These are phyloP conservation scores for Rhingia campestris DNA, from an alignment of 2,888 invertebrate genomes.

Conservation along the genomic window DNA sequence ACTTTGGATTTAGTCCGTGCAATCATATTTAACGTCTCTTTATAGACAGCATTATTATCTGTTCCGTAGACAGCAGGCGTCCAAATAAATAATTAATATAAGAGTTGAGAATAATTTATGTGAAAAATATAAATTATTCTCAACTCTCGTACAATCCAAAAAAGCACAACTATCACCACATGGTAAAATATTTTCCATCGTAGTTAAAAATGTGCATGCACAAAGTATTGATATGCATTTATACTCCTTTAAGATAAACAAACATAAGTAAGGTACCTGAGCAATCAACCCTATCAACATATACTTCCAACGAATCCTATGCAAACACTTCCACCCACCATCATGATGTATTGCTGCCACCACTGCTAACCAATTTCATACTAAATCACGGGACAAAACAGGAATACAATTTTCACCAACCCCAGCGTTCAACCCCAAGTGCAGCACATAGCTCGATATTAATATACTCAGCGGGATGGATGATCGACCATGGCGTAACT, in stretches of 20 bases:
- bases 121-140: no score
- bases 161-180: no score
- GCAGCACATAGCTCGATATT: conserved; percentile 21
- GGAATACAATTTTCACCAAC: conserved; percentile 43
- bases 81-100: no score
- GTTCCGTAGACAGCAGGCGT: no score
- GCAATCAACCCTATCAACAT: conserved; percentile 54
- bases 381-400: conserved; percentile 65
- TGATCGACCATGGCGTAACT: conserved; percentile 41
- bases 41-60: no score
- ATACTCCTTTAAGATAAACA: conserved; percentile 29
- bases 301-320: neutral
- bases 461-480: conserved; percentile 54
- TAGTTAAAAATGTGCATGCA: no score
- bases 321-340: neutral
- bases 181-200: no score
- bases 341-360: conserved; percentile 59
- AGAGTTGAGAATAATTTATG: no score
- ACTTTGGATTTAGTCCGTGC: no score
- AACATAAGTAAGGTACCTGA: conserved; percentile 38
- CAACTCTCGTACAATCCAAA: no score
- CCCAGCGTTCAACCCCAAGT: neutral
- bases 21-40: no score
- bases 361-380: conserved; percentile 62
- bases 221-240: neutral